Evolutionary conservation across 2,888 invertebrate genomes (phyloP).

Genomic region (Drosophila niveifrons): DNA sequence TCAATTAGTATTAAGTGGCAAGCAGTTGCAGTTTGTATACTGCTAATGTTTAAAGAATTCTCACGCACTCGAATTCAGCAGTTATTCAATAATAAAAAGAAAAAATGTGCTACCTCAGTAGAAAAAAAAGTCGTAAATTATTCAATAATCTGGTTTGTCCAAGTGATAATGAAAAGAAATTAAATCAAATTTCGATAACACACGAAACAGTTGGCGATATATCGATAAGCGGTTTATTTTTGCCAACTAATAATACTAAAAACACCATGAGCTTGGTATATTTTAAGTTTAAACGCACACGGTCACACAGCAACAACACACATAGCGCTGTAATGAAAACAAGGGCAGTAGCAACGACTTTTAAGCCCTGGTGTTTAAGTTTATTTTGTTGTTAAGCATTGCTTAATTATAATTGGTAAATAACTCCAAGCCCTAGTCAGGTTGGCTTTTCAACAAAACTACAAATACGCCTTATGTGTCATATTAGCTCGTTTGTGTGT

Average conservation of each 20-base stretch:
- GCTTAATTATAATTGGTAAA: constrained; percentile 68
- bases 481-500: neutral
- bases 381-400: constrained; percentile 70
- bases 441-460: neutral
- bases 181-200: neutral
- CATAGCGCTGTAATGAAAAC: constrained; percentile 19
- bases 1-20: constrained; percentile 4
- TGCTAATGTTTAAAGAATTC: constrained; percentile 26
- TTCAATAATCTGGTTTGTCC: neutral
- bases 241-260: neutral
- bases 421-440: constrained; percentile 13
- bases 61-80: constrained; percentile 24
- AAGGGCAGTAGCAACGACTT: constrained; percentile 47
- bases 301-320: neutral
- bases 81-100: constrained; percentile 1
- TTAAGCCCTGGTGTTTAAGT: constrained; percentile 59
- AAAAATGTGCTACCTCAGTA: constrained; percentile 1
- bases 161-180: neutral
- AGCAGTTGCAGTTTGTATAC: constrained; percentile 8
- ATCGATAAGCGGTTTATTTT: neutral
- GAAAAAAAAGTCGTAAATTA: neutral
- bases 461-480: neutral
- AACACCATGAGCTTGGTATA: constrained; percentile 10
- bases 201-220: neutral
- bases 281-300: neutral